Evolutionary conservation across 2,797 vertebrate species (phyloP), one percentile per base, ranked within the genome.

Genomic region (Mormyrops attenuatus): DNA sequence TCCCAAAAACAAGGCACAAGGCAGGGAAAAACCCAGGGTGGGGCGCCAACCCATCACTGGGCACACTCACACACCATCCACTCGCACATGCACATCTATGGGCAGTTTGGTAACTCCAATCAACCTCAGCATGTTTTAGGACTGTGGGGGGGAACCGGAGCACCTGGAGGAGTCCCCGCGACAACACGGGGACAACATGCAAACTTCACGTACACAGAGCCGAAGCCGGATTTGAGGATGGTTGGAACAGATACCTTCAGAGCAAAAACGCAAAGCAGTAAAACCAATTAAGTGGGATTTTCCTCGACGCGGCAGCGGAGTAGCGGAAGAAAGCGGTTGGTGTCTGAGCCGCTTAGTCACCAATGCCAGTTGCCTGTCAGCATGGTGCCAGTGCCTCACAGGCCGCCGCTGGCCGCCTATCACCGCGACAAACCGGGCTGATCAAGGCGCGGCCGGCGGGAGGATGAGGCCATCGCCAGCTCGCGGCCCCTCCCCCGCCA

Each of bases 391-490:
- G 47, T 2, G n/a, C 13, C 52, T 85, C 22, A 63, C 52, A 52
- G 26, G 63, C 9, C 15, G 44, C 41, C 55, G 7, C 20, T 4
- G 20, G 8, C 44, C 44, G 49, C 69, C 57, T 73, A 34, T 85
- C 80, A 69, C 44, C 80, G 22, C 53, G 38, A 55, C 80, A 52
- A 30, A 89, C 89, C 89, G 47, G 7, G 90, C 89, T 92, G 91
- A 95, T 91, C 92, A 93, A 94, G 93, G 94, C 93, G 82, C 89
- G 91, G 92, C 92, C 17, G 60, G 15, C 93, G 91, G 92, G 90
- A 92, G 91, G 94, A 93, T 92, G 93, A 94, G 93, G 93, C 92
- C 92, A 92, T 92, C 92, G 91, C 92, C 91, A 91, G 90, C 93
- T 94, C 92, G 92, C 90, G 73, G 30, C 11, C 55, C 85, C 89